These are phyloP conservation scores for Pentalonia nigronervosa DNA, from an alignment of 1,140 invertebrate genomes.

Conservation along the genomic window DNA sequence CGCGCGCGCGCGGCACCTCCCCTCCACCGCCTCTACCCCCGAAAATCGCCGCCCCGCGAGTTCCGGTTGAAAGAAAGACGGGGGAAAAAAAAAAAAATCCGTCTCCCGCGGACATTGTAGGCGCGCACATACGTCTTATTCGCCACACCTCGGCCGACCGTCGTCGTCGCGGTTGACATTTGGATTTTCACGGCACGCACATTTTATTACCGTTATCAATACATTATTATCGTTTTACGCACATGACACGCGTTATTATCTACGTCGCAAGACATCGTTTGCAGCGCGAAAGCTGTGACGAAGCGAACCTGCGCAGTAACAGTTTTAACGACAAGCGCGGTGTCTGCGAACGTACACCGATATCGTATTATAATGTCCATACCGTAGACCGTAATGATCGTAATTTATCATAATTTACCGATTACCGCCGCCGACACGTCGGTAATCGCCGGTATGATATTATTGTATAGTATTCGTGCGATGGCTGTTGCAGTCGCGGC, in stretches of 20 bases:
- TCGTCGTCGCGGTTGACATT: conserved; percentile 3
- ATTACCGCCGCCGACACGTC: background rate
- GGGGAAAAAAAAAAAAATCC: background rate
- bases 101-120: background rate
- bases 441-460: no score
- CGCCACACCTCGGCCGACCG: background rate
- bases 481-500: no score
- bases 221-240: background rate
- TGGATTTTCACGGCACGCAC: background rate
- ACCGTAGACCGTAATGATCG: no score
- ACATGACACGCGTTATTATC: background rate
- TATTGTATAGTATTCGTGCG: background rate
- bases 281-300: no score
- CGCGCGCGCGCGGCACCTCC: no score
- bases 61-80: conserved; percentile 23
- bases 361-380: no score
- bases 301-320: no score
- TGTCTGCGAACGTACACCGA: no score
- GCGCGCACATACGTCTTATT: background rate
- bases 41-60: background rate
- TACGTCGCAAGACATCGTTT: no score
- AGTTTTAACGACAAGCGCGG: no score
- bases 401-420: background rate
- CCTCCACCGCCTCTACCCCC: background rate
- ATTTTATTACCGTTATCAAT: background rate